Base-by-base conservation (phyloP, 2,888 invertebrate species). In the Idaea dimidiata region DNA sequence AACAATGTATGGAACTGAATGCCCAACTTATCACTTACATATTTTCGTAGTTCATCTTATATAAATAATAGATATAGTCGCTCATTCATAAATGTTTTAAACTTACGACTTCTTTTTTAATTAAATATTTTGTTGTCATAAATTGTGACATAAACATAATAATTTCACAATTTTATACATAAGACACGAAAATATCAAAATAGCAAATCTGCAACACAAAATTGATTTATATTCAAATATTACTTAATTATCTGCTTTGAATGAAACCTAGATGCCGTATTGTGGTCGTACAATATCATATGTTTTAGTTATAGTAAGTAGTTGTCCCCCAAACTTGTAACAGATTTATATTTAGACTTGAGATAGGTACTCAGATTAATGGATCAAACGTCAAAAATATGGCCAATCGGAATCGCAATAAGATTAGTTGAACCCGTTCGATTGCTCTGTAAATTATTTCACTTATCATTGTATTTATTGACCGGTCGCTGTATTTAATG, bases 1-100 rank as follows among this genome's bases (percentile, higher is more conserved):
- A 84, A 84, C 75, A 84, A 72, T 75, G 71, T 75, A 16, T 14
- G 43, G 8, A 43, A 43, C 43, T 71, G 69, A 70, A 67, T 66
- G 72, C 71, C 74, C 71, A 67, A 75, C 66, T 67, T 71, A 62
- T 59, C 59, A 56, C 61, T 62, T 55, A 68, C 54, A 62, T 64
- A 64, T 59, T 64, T 60, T 65, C 24, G 58, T 58, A 66, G 62
- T 59, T 58, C 60, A 57, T 58, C 43, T 58, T 64, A 17, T 60
- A n/a, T 24, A 59, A 54, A 54, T 54, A 14, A 14, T 24, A 17
- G 10, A 56, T 18, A 18, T 17, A 5, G 6, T 14, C 6, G 17
- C 18, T 56, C 56, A 17, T 56, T 56, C 56, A 56, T 17, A 14
- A 17, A 56, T 17, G 17, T 16, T 56, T 10, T 18, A 17, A 18